Conservation (phyloP, 1,140 invertebrate genomes). For the Coelopa frigida region DNA sequence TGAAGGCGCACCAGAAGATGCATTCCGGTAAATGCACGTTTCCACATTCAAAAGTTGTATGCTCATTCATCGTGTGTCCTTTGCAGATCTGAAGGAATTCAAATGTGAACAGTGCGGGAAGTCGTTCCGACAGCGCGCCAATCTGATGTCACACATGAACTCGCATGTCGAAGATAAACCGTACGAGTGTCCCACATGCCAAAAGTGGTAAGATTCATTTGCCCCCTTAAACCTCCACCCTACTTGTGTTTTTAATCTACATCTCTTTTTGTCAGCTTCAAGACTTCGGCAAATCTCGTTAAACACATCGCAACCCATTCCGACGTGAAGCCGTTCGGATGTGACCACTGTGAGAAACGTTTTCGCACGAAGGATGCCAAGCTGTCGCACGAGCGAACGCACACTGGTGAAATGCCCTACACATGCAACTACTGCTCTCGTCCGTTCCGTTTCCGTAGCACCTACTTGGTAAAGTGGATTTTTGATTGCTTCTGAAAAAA, state of each 20-base stretch:
- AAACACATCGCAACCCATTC: slow-evolving; percentile 7
- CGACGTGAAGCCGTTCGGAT: slow-evolving; percentile 9
- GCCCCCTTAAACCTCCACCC: too few species aligned
- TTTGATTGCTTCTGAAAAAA: background rate
- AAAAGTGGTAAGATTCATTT: slow-evolving; percentile 14
- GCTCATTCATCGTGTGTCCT: background rate
- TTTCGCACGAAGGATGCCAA: slow-evolving; percentile 13
- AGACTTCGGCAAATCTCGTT: slow-evolving; percentile 6
- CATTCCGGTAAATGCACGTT: slow-evolving; percentile 9
- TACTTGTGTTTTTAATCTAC: background rate
- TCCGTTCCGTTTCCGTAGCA: slow-evolving; percentile 12
- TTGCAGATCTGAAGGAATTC: slow-evolving; percentile 9
- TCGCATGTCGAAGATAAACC: background rate
- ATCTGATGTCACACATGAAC: slow-evolving; percentile 4
- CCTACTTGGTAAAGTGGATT: slow-evolving; percentile 6
- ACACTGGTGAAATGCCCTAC: slow-evolving; percentile 15
- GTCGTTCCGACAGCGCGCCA: slow-evolving; percentile 4
- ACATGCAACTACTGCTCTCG: slow-evolving; percentile 7
- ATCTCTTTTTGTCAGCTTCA: slow-evolving; percentile 11
- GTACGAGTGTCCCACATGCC: slow-evolving; percentile 9
- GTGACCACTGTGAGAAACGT: slow-evolving; percentile 8
- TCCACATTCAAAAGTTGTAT: background rate
- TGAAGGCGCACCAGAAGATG: slow-evolving; percentile 3
- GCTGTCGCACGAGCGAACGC: slow-evolving; percentile 8
- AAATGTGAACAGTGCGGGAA: slow-evolving; percentile 1